Base-by-base conservation (phyloP, 2,113 vertebrate genomes). In the Eulacestoma nigropectus region DNA sequence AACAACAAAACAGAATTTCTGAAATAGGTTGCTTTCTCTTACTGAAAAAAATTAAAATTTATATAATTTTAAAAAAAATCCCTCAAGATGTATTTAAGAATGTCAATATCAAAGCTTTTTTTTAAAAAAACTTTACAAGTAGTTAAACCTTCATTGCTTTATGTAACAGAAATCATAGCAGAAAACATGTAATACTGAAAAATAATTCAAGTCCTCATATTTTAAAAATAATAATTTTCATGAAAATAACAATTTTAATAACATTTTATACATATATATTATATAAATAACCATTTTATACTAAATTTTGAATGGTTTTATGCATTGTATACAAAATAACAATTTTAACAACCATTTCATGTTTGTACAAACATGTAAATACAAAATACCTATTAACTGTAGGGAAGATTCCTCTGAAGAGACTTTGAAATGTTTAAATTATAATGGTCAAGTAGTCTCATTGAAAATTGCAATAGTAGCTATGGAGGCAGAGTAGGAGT, bases 1-100 rank as follows among this genome's bases (percentile, higher is more conserved):
- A 94, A 78, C 5, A 75, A 68, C 22, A 83, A 87, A 93, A 35
- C 25, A 76, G 55, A 87, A 87, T 96, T 86, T 89, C 86, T 94
- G 76, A 93, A 87, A 81, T 37, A 18, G 2, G 7, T 63, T 86
- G 10, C 6, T 57, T 93, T 89, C 75, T 26, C 9, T 49, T 75
- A 83, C 70, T 82, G 62, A 73, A 67, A 46, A 53, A 93, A 87
- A 60, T n/a, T 25, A 20, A 94, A 85, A 74, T 42, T 20, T 63
- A 19, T 49, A 12, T 39, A 8, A 39, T 32, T 75, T 56, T 32
- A 13, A 6, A 5, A 30, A 3, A 87, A 78, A 29, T 2, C 42
- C 14, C 33, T 83, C 70, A 60, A 92, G 73, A 68, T 52, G 32
- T 41, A 63, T 73, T 44, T 63, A 87, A 57, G 37, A 50, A 82